These are phyloP conservation scores for Orchestes rusci DNA, from an alignment of 2,888 invertebrate species.

Conservation along the genomic window DNA sequence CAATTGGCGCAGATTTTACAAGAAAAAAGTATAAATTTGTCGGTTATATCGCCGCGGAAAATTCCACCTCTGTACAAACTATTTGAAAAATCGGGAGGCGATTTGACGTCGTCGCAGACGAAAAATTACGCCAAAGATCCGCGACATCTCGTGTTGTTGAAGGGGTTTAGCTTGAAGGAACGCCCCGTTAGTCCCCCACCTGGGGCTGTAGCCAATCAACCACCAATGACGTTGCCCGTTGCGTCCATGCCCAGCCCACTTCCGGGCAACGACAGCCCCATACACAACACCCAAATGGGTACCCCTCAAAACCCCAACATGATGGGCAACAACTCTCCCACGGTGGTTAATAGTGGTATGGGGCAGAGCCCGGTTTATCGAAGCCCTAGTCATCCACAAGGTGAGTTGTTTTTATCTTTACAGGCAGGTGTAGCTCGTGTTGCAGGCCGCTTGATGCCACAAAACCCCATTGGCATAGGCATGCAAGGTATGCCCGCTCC, in stretches of 20 bases:
- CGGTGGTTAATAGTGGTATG: slow-evolving; percentile 36
- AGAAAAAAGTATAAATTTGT: slow-evolving; percentile 78
- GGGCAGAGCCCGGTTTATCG: slow-evolving; percentile 44
- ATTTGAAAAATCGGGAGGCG: slow-evolving; percentile 87
- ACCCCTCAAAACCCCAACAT: slow-evolving; percentile 41
- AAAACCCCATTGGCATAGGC: slow-evolving; percentile 37
- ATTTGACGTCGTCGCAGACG: slow-evolving; percentile 66
- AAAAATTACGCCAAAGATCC: slow-evolving; percentile 91
- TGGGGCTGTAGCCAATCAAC: slow-evolving; percentile 37
- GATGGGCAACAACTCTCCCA: slow-evolving; percentile 34
- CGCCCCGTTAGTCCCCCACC: slow-evolving; percentile 59
- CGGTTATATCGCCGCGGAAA: slow-evolving; percentile 83
- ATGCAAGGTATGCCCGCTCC: slow-evolving; percentile 39
- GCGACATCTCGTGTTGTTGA: slow-evolving; percentile 69
- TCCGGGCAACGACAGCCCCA: slow-evolving; percentile 51
- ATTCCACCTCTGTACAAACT: slow-evolving; percentile 78
- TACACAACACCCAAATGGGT: slow-evolving; percentile 32
- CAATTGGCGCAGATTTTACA: slow-evolving; percentile 70
- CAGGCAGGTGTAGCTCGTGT: too few relatives aligned
- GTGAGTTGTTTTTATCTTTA: slow-evolving; percentile 22
- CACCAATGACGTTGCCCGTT: slow-evolving; percentile 38
- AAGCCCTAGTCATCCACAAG: slow-evolving; percentile 36
- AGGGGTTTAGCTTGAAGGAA: slow-evolving; percentile 65
- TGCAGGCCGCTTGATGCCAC: slow-evolving; percentile 28
- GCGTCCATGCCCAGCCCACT: slow-evolving; percentile 50